Conservation (phyloP, 2,797 vertebrate genomes). For the Clamator glandarius region DNA sequence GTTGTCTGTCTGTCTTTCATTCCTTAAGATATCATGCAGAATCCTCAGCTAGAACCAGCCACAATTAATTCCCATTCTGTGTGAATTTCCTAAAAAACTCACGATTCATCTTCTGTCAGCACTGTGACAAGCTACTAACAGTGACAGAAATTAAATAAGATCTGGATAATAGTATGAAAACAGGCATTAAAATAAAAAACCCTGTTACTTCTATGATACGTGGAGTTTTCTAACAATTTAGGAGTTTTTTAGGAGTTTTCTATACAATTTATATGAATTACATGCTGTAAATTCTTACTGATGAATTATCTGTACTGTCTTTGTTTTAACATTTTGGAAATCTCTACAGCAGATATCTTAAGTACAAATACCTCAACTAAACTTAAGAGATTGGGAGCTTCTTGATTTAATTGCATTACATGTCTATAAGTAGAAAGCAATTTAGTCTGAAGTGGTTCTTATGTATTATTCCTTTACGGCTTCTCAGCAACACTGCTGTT, state of each 20-base stretch:
- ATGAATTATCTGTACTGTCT: constrained; percentile 2
- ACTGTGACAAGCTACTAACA: neutral
- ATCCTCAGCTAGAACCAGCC: neutral
- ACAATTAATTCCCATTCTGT: neutral
- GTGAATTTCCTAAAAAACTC: neutral
- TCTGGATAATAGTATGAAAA: neutral
- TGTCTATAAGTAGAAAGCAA: constrained; percentile 74
- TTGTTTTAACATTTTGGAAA: neutral
- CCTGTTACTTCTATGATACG: neutral
- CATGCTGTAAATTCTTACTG: constrained; percentile 4
- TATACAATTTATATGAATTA: neutral
- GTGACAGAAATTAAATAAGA: neutral
- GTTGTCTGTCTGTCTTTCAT: neutral
- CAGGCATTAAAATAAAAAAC: neutral
- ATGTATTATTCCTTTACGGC: constrained; percentile 56
- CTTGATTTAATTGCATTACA: constrained; percentile 78
- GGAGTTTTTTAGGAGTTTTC: too few species aligned
- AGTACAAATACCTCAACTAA: constrained; percentile 68
- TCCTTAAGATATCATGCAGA: neutral
- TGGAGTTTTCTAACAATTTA: too few species aligned
- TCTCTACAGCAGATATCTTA: constrained; percentile 9
- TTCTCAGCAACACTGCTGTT: constrained; percentile 57
- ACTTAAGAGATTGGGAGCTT: constrained; percentile 58
- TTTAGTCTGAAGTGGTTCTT: constrained; percentile 78
- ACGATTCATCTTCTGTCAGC: neutral